Percentiles rank a stretch among this genome's conserved stretches.
phyloP scores from a whole-genome alignment of 2,888 invertebrate genomes.

The Lymantria monacha region DNA sequence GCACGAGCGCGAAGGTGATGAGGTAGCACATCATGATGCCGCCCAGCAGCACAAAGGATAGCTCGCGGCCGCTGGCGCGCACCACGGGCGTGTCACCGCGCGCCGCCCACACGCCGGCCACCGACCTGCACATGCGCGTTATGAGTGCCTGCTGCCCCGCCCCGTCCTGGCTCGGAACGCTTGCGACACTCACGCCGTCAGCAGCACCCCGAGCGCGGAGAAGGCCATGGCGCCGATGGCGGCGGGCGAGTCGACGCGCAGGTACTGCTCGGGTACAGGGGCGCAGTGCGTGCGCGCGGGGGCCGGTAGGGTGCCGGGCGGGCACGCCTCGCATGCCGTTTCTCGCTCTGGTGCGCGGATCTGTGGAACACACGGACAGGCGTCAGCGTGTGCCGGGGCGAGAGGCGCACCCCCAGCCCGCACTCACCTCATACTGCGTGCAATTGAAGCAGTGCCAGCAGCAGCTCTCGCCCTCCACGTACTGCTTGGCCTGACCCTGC shows the following conservation, averaged over 20 bases:
- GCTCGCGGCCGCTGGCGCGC: conserved; percentile 94
- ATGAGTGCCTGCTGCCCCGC: background rate
- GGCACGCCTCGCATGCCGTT: conserved; percentile 91
- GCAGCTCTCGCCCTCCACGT: conserved; percentile 95
- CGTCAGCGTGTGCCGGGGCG: background rate
- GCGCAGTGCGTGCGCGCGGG: conserved; percentile 86
- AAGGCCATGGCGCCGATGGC: conserved; percentile 96
- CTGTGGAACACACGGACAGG: conserved; percentile 62
- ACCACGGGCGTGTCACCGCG: conserved; percentile 97
- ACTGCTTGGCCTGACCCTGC: conserved; percentile 94
- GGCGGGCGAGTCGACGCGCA: conserved; percentile 90
- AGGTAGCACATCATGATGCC: conserved; percentile 95
- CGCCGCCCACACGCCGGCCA: conserved; percentile 88
- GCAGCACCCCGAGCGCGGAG: conserved; percentile 90
- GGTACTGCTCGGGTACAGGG: conserved; percentile 90
- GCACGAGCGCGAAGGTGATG: conserved; percentile 94
- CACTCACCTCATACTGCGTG: conserved; percentile 53
- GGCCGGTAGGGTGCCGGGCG: conserved; percentile 91
- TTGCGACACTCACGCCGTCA: conserved; percentile 82
- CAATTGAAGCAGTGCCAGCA: conserved; percentile 94
- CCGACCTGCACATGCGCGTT: conserved; percentile 72
- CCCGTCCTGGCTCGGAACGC: background rate
- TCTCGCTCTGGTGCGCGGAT: conserved; percentile 90
- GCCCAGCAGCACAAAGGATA: conserved; percentile 93
- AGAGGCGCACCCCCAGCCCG: background rate